Conservation (phyloP, 2,113 vertebrate species). For the Hassar affinis region DNA sequence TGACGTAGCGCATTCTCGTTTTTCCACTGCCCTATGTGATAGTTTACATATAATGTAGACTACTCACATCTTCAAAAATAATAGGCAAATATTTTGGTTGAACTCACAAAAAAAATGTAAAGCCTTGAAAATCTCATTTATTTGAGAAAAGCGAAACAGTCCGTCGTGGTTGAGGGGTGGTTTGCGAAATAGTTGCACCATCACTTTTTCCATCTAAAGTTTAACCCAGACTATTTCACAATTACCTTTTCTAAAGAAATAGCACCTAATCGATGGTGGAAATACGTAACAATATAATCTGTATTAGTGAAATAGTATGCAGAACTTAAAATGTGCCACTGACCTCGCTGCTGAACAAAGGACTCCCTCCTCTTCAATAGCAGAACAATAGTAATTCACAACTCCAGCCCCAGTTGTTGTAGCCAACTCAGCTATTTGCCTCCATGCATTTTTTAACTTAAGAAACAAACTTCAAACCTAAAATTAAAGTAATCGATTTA, state of each 20-base stretch:
- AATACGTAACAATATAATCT: neutral
- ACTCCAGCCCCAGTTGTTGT: slow-evolving; percentile 39
- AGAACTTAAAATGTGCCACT: slow-evolving; percentile 13
- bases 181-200: slow-evolving; percentile 40
- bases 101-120: neutral
- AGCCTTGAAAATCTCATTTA: too few relatives aligned
- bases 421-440: slow-evolving; percentile 10
- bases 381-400: slow-evolving; percentile 48
- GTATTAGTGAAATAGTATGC: neutral
- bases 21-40: slow-evolving; percentile 24
- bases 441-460: slow-evolving; percentile 24
- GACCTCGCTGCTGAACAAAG: slow-evolving; percentile 61
- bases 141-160: neutral
- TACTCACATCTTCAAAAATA: neutral
- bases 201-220: slow-evolving; percentile 44
- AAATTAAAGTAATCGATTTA: neutral
- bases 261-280: neutral
- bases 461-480: neutral
- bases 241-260: slow-evolving; percentile 19
- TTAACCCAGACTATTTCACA: slow-evolving; percentile 49
- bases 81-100: neutral
- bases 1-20: slow-evolving; percentile 45
- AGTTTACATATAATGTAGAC: neutral
- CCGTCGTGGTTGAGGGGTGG: slow-evolving; percentile 7
- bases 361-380: slow-evolving; percentile 52